Conservation (phyloP, 2,113 vertebrate species). For the Sinocyclocheilus rhinocerous region DNA sequence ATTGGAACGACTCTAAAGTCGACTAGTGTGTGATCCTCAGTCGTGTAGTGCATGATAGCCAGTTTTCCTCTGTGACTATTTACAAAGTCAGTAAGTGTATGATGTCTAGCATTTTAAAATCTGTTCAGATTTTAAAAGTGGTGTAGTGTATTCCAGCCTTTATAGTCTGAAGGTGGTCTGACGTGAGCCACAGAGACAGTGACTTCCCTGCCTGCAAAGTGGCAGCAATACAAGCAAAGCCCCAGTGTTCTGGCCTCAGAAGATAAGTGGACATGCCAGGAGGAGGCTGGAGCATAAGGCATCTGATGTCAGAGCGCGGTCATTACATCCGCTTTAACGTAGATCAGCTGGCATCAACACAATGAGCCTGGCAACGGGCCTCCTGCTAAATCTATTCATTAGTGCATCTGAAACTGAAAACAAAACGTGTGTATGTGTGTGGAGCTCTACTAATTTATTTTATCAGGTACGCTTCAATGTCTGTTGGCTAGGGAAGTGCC, state of each 20-base stretch:
- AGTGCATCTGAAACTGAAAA: conserved; percentile 10
- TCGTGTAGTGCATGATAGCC: too few species aligned
- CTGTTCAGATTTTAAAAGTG: too few species aligned
- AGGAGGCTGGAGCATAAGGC: conserved; percentile 24
- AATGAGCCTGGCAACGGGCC: conserved; percentile 6
- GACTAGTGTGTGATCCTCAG: too few species aligned
- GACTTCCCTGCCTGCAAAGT: conserved; percentile 49
- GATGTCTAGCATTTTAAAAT: too few species aligned
- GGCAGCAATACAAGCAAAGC: neutral
- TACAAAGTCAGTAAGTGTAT: too few species aligned
- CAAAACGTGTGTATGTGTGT: neutral
- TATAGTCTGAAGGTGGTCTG: neutral
- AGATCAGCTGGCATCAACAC: conserved; percentile 39
- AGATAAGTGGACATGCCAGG: conserved; percentile 48
- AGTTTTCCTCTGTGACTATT: too few species aligned
- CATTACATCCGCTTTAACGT: conserved; percentile 38
- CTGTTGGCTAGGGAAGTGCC: neutral
- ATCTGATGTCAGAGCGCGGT: conserved; percentile 24
- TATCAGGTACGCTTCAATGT: conserved; percentile 36
- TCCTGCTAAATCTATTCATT: conserved; percentile 31
- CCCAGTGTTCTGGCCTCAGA: conserved; percentile 46
- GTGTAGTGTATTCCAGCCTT: too few species aligned
- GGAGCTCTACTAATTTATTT: conserved; percentile 46
- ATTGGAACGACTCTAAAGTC: too few species aligned
- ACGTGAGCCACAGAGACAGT: conserved; percentile 18